A percentile compares a stretch with the other conserved stretches of the same genome.
These are phyloP conservation scores for Sarcophaga rosellei DNA, from an alignment of 2,888 invertebrate species.

Conservation along the genomic window DNA sequence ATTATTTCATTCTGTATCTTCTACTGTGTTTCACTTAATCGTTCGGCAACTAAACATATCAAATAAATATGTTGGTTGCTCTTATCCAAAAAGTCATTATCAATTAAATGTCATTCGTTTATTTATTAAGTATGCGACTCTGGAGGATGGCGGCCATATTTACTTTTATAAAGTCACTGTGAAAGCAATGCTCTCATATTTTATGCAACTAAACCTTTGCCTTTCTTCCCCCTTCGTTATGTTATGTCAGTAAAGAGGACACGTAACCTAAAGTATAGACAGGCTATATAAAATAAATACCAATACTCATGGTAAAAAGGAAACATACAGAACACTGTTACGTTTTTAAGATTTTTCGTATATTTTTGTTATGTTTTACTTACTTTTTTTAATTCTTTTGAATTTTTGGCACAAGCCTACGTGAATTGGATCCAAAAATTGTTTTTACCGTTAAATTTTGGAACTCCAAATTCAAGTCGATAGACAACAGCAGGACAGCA, in stretches of 20 bases:
- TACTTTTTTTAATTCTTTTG: conserved; percentile 30
- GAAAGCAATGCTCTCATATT: conserved; percentile 16
- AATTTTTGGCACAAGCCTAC: conserved; percentile 78
- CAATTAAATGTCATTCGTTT: conserved; percentile 50
- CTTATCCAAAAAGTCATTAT: conserved; percentile 60
- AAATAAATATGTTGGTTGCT: conserved; percentile 32
- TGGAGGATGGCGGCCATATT: not conserved
- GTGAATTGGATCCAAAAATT: conserved; percentile 78
- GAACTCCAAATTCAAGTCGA: not conserved
- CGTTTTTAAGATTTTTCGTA: not conserved
- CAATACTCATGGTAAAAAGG: not conserved
- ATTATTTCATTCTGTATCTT: conserved; percentile 31
- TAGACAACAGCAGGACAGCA: conserved; percentile 19
- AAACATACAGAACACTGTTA: not conserved
- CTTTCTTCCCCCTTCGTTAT: not conserved
- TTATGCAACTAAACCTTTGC: conserved; percentile 13
- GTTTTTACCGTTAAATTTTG: conserved; percentile 70
- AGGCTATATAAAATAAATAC: not conserved
- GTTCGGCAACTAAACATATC: conserved; percentile 11
- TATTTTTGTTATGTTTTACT: conserved; percentile 6
- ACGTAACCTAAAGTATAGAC: conserved; percentile 21
- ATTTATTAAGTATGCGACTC: conserved; percentile 33
- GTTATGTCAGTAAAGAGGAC: not conserved
- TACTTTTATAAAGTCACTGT: not conserved
- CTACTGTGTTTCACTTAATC: not conserved